phyloP scores from a whole-genome alignment of 2,113 vertebrate species.

The Spea bombifrons region DNA sequence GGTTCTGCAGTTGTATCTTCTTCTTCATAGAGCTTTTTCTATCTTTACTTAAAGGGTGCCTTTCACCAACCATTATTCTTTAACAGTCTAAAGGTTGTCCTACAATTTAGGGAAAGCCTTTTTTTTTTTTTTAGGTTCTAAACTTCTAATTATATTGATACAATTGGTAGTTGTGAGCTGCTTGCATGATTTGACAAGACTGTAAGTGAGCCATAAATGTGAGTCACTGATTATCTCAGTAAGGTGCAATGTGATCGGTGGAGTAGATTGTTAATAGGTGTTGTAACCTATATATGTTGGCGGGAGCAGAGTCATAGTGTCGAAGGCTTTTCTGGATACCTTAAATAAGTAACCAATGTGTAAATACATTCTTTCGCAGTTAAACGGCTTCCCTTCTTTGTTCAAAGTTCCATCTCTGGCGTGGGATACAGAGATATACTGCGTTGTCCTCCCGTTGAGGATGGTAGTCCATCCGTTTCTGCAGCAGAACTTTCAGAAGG shows the following conservation, averaged over 20 bases:
- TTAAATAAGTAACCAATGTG: background rate
- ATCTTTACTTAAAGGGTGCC: no score
- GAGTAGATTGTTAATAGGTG: constrained; percentile 22
- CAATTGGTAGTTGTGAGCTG: constrained; percentile 1
- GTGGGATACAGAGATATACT: background rate
- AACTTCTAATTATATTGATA: background rate
- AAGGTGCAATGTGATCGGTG: constrained; percentile 6
- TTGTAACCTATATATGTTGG: constrained; percentile 13
- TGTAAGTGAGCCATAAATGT: constrained; percentile 13
- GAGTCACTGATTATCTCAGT: constrained; percentile 30
- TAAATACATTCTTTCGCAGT: background rate
- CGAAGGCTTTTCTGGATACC: constrained; percentile 1
- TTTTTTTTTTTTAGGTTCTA: no score
- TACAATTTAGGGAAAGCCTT: no score
- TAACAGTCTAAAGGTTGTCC: no score
- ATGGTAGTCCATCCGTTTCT: no score
- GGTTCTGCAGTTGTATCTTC: no score
- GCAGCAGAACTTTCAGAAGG: no score
- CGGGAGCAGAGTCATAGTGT: constrained; percentile 1
- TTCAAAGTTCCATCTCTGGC: background rate
- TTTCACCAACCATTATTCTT: no score
- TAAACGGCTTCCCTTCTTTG: background rate
- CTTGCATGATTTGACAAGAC: constrained; percentile 9
- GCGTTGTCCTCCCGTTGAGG: no score
- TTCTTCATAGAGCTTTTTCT: no score